These are phyloP conservation scores for Nothobranchius kuhntae DNA, from an alignment of 2,113 vertebrate species.

Conservation along the genomic window DNA sequence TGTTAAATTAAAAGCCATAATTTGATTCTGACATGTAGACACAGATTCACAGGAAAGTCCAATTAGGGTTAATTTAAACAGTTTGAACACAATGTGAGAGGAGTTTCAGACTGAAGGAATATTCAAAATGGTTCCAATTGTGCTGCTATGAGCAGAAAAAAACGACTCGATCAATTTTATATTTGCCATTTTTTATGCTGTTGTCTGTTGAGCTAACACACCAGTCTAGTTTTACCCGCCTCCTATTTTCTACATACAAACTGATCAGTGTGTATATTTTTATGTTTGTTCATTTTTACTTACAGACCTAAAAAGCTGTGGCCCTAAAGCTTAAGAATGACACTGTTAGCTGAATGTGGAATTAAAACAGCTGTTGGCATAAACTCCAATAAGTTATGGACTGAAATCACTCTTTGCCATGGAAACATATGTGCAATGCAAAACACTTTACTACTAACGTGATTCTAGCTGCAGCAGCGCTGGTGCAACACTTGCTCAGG, in stretches of 20 bases:
- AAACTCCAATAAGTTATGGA: too few species aligned
- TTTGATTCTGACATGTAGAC: constrained; percentile 20
- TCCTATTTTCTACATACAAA: too few species aligned
- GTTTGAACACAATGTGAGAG: constrained; percentile 28
- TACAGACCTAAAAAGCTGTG: too few species aligned
- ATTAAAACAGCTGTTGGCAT: too few species aligned
- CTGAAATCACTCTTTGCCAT: too few species aligned
- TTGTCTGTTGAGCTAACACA: constrained; percentile 6
- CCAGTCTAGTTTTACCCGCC: too few species aligned
- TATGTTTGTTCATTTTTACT: not conserved
- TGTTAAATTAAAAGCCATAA: constrained; percentile 23
- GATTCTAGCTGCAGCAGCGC: too few species aligned
- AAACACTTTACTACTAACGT: too few species aligned
- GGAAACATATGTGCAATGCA: too few species aligned
- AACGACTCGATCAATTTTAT: constrained; percentile 13
- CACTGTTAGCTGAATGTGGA: too few species aligned
- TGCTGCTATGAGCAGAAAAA: constrained; percentile 3
- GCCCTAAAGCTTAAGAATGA: too few species aligned
- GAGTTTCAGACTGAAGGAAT: constrained; percentile 38
- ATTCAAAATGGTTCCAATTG: constrained; percentile 24
- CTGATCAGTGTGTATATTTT: constrained; percentile 6
- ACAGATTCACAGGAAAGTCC: constrained; percentile 24
- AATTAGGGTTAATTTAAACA: constrained; percentile 49
- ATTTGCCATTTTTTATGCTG: constrained; percentile 22
- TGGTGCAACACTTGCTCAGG: too few species aligned